Percentiles rank a stretch among this genome's conserved stretches.
phyloP scores from a whole-genome alignment of 2,797 vertebrate genomes.

The Scyliorhinus canicula region DNA sequence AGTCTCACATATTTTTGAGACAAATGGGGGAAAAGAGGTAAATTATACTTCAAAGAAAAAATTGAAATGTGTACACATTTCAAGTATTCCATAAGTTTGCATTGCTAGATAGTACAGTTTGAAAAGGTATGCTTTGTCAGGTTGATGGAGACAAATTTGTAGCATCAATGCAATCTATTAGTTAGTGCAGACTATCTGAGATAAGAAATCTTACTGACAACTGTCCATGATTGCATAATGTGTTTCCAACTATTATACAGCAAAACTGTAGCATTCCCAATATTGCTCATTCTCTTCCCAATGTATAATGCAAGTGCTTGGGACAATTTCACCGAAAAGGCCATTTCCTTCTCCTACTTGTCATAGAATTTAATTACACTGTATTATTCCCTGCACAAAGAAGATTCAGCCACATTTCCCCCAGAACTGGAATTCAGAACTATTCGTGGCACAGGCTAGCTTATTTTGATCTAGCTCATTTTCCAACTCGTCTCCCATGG shows the following conservation, averaged over 20 bases:
- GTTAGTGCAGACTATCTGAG: not conserved
- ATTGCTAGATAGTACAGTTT: not conserved
- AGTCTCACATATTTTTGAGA: conserved; percentile 38
- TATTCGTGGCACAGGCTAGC: not conserved
- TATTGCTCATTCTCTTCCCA: not conserved
- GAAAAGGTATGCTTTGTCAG: not conserved
- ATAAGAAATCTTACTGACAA: not conserved
- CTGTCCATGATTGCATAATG: not conserved
- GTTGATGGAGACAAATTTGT: not conserved
- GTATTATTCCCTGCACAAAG: not conserved
- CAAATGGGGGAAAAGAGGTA: no score
- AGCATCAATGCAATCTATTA: not conserved
- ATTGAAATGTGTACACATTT: not conserved
- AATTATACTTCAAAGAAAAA: not conserved
- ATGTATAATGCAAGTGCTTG: not conserved
- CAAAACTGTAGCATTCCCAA: not conserved
- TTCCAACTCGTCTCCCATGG: not conserved
- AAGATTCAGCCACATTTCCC: not conserved
- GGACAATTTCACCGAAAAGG: not conserved
- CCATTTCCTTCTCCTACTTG: not conserved
- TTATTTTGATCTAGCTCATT: not conserved
- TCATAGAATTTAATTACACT: not conserved
- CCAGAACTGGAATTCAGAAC: not conserved
- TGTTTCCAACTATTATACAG: not conserved
- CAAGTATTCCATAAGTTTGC: conserved; percentile 40